Evolutionary conservation across 2,888 invertebrate genomes (phyloP).

Genomic region (Microchrysa polita): DNA sequence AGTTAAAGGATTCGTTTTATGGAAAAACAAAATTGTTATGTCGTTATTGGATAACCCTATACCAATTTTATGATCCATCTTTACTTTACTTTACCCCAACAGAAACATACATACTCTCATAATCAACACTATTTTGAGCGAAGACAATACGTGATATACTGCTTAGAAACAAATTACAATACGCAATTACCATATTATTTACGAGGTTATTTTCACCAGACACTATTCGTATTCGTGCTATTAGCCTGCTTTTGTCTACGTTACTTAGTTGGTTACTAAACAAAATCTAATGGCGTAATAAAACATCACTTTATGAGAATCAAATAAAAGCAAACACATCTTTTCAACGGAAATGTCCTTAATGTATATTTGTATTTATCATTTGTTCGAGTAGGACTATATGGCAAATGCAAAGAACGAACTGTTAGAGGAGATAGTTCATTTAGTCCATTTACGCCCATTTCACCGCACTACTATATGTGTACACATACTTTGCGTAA

Average conservation of each 20-base stretch:
- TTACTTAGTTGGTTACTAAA: neutral
- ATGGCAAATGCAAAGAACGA: neutral
- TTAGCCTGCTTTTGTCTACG: neutral
- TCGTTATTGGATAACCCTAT: too few species aligned
- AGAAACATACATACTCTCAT: too few species aligned
- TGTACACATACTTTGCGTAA: neutral
- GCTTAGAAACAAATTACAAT: too few species aligned
- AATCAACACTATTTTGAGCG: too few species aligned
- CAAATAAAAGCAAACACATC: slow-evolving; percentile 16
- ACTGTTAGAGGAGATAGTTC: neutral
- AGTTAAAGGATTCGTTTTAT: too few species aligned
- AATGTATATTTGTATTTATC: neutral
- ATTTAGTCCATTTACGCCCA: slow-evolving; percentile 3
- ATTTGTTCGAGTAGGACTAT: too few species aligned
- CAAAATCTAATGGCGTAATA: slow-evolving; percentile 16
- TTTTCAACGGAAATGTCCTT: neutral
- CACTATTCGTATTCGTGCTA: neutral
- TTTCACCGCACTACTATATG: neutral
- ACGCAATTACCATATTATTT: too few species aligned
- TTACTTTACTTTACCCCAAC: too few species aligned
- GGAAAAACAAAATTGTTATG: too few species aligned
- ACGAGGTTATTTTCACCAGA: neutral
- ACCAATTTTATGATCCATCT: too few species aligned
- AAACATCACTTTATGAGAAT: slow-evolving; percentile 23
- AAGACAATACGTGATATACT: too few species aligned